Conservation (phyloP, 2,113 vertebrate species). For the Petrocephalus microphthalmus region DNA sequence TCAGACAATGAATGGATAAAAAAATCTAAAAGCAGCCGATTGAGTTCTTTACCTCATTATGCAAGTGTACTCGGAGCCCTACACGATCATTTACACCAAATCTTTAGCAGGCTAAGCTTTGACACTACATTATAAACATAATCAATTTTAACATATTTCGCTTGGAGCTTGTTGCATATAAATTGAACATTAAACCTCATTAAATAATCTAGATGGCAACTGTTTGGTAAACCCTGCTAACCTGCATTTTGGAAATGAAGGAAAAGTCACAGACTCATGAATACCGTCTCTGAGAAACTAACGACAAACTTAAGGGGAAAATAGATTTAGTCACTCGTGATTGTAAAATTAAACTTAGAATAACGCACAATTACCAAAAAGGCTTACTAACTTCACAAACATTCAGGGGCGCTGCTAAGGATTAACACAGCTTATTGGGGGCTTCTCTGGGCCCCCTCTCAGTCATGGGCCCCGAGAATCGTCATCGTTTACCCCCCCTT, state of each 20-base stretch:
- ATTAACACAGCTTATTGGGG: no score
- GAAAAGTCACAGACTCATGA: not conserved
- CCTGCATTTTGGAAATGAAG: not conserved
- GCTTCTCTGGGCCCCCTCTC: no score
- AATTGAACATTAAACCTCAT: slow-evolving; percentile 23
- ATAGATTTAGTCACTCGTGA: not conserved
- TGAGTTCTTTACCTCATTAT: not conserved
- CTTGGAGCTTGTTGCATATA: not conserved
- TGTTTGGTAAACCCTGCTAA: not conserved
- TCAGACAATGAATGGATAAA: not conserved
- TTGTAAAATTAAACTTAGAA: not conserved
- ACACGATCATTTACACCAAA: not conserved
- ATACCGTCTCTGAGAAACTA: slow-evolving; percentile 5
- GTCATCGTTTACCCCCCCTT: no score
- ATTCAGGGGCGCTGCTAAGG: no score
- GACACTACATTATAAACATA: not conserved
- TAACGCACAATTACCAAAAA: not conserved
- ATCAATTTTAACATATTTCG: not conserved
- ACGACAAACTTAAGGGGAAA: not conserved
- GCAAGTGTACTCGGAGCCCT: not conserved
- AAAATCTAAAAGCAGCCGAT: not conserved
- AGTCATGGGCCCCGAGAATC: no score
- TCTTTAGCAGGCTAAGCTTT: not conserved
- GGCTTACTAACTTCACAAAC: not conserved
- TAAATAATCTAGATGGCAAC: not conserved